Base-by-base conservation (phyloP, 1,140 invertebrate genomes). In the Kradibia gibbosae region DNA sequence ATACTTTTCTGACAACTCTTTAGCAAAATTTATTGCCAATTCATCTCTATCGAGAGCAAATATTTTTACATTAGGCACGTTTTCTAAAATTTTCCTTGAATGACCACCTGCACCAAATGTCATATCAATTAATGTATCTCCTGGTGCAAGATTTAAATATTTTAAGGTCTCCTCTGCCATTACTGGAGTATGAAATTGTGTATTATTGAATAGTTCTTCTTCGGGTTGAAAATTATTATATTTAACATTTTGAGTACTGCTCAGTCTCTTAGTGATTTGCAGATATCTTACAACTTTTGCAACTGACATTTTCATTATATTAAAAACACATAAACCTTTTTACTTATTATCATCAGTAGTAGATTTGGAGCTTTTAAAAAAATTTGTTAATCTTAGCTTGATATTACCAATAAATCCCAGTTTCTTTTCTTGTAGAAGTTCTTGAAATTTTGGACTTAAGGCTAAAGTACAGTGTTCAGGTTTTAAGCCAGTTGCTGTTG, bases 81-180 rank as follows among this genome's bases (percentile, higher is more conserved):
- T 82, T 85, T 94, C 87, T 77, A 97, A 88, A 82, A 96, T 91
- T 89, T 87, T 85, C 85, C 91, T 90, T 83, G 95, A 93, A 89
- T 99, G 98, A n/a, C 97, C 97, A 36, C 98, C 98, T 78, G 95
- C 95, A 60, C 98, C 98, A 93, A 98, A 99, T 39, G 98, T 99
- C 96, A 97, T 97, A 87, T 98, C 97, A 67, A 98, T 92, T 79
- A 95, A 93, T 25, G 91, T 88, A 83, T 95, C 92, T 79, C 93
- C 90, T 57, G 93, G 89, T 78, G 89, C 85, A 3, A 94, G 93
- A 76, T 95, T 92, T 39, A 97, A 88, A 86, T 94, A 94, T 77
- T 94, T 88, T 77, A 96, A 85, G 0, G 95, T 94, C 91, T 96
- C 94, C 76, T 94, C 90, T 60, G 92, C 89, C 92, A 96, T 94